These are phyloP conservation scores for Xanthorhoe designata DNA, from an alignment of 2,888 invertebrate species.

Conservation along the genomic window DNA sequence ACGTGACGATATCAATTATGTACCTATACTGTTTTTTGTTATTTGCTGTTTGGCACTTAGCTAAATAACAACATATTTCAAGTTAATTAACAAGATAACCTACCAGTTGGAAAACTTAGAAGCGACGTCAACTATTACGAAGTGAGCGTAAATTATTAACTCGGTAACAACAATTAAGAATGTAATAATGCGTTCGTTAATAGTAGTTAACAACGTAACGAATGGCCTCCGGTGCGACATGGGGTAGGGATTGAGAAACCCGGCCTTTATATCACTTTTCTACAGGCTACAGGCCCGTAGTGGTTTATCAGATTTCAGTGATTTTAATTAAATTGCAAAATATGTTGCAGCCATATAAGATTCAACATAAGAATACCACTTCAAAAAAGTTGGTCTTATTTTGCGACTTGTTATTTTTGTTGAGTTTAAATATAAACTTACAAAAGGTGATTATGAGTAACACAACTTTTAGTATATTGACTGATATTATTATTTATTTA, in stretches of 20 bases:
- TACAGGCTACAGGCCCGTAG: no score
- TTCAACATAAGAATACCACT: no score
- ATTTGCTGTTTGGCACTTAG: background rate
- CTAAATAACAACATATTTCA: conserved; percentile 24
- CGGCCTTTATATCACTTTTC: conserved; percentile 3
- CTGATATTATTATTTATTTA: no score
- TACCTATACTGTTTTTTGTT: background rate
- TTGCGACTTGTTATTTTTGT: no score
- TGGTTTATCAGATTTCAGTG: no score
- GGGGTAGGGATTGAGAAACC: conserved; percentile 16
- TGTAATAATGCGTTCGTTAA: conserved; percentile 47
- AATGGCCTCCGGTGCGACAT: conserved; percentile 36
- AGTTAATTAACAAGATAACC: conserved; percentile 30
- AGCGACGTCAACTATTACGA: conserved; percentile 40
- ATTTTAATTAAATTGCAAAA: no score
- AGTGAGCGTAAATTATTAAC: conserved; percentile 44
- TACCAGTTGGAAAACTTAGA: conserved; percentile 32
- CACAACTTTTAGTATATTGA: no score
- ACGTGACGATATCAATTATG: no score
- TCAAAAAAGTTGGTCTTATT: no score
- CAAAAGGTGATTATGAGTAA: no score
- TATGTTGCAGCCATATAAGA: no score
- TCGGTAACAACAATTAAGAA: conserved; percentile 48
- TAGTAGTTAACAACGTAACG: conserved; percentile 42
- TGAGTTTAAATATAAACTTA: no score